phyloP scores from a whole-genome alignment of 2,888 invertebrate genomes.

The Drosophila melanocephala region DNA sequence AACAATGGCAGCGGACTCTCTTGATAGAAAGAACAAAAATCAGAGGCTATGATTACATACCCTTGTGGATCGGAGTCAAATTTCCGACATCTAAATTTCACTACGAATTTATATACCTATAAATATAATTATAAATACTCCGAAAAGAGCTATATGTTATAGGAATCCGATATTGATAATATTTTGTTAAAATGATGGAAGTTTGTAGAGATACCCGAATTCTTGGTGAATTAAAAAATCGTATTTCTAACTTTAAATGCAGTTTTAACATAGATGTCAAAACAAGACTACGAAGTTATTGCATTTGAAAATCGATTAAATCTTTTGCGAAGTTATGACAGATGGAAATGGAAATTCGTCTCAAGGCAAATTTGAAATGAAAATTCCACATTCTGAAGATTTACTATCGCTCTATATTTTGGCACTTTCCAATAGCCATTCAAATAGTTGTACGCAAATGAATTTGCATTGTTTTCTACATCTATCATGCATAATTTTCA shows the following conservation, averaged over 20 bases:
- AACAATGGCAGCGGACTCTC: constrained; percentile 2
- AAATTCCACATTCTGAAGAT: neutral
- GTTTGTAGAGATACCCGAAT: neutral
- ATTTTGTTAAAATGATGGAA: accelerated
- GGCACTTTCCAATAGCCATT: neutral
- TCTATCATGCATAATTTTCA: neutral
- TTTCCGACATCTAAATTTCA: neutral
- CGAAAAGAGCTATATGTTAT: neutral
- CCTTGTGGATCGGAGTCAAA: neutral
- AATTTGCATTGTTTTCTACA: neutral
- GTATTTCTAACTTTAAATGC: neutral
- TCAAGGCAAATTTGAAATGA: neutral
- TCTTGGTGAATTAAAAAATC: neutral
- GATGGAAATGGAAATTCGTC: neutral
- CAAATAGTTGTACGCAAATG: neutral
- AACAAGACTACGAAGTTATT: neutral
- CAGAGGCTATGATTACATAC: neutral
- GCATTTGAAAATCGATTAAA: neutral
- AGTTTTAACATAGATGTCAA: neutral
- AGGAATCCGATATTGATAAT: neutral
- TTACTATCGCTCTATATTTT: neutral
- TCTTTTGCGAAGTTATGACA: neutral
- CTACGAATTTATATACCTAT: neutral
- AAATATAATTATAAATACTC: neutral
- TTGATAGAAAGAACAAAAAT: neutral